Base-by-base conservation (phyloP, 1,140 invertebrate genomes). In the Hesperophylax magnus region DNA sequence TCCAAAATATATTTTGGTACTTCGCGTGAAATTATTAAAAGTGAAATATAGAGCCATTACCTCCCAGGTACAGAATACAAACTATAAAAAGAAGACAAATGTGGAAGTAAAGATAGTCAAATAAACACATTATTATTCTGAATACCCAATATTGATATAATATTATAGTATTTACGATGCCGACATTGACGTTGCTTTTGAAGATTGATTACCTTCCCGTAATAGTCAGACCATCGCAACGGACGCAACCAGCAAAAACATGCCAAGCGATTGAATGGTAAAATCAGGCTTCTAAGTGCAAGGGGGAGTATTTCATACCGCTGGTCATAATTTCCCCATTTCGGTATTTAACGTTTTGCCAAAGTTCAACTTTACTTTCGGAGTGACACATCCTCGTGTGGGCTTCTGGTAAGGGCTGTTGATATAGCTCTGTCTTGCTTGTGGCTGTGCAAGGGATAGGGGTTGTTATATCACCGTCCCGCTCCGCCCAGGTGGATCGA, bases 401-500 rank as follows among this genome's bases (percentile, higher is more conserved):
- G 53, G 31, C 72, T 17, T 58, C 18, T 39, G 11, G 54, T 24
- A 77, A 58, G 58, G 79, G 24, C 79, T 71, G 61, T 65, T 69
- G 65, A 22, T 60, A 61, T 69, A 74, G 75, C 67, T 63, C 71
- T 60, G 71, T 83, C 82, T 54, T 47, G 47, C 20, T 78, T 69
- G 1, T n/a, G 69, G 17, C 0, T 39, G 39, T 56, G 24, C 8
- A 5, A 14, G 11, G 20, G 24, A 60, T 39, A 34, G 22, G 52
- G 52, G 81, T 82, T 82, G 78, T 82, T 79, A 80, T 77, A 77
- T 24, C 18, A 58, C 60, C 78, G 78, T 82, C 78, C 27, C 79
- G 65, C 56, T 67, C 72, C 7, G 34, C 31, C 65, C 39, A 61
- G 72, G 60, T 76, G 65, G 74, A 83, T 83, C 82, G 82, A 83